Percentiles rank a stretch among this genome's conserved stretches.
Evolutionary conservation across 2,113 vertebrate genomes (phyloP).

Genomic region (Ameiurus melas): DNA sequence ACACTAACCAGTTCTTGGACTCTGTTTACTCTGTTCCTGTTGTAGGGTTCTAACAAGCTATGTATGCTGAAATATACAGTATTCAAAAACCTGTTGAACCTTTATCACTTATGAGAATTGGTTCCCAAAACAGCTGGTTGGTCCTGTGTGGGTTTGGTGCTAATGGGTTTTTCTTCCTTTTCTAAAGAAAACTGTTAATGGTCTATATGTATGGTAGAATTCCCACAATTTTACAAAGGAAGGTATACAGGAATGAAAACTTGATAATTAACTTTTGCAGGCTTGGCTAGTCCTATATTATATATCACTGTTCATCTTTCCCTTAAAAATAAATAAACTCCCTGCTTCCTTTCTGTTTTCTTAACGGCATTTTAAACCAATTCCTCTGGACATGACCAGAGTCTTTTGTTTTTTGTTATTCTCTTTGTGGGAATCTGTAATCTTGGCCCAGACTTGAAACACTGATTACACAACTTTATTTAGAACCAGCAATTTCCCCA

Average conservation of each 20-base stretch:
- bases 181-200: not conserved
- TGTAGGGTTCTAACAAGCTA: not conserved
- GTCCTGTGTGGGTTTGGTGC: not conserved
- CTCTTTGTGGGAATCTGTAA: not conserved
- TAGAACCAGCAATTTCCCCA: not conserved
- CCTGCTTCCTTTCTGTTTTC: not conserved
- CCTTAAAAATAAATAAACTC: not conserved
- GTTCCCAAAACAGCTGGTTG: not conserved
- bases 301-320: not conserved
- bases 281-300: not conserved
- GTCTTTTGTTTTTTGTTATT: not conserved
- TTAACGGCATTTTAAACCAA: not conserved
- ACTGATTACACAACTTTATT: slow-evolving; percentile 5
- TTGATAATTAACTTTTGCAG: not conserved
- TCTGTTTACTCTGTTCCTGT: not conserved
- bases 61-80: not conserved
- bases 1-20: not conserved
- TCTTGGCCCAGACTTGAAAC: slow-evolving; percentile 9
- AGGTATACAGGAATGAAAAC: not conserved
- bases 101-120: not conserved
- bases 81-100: not conserved
- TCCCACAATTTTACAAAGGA: not conserved
- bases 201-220: not conserved
- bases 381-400: slow-evolving; percentile 1
- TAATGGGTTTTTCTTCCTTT: not conserved